Base-by-base conservation (phyloP, 2,113 vertebrate species). In the Eurystomus gularis region DNA sequence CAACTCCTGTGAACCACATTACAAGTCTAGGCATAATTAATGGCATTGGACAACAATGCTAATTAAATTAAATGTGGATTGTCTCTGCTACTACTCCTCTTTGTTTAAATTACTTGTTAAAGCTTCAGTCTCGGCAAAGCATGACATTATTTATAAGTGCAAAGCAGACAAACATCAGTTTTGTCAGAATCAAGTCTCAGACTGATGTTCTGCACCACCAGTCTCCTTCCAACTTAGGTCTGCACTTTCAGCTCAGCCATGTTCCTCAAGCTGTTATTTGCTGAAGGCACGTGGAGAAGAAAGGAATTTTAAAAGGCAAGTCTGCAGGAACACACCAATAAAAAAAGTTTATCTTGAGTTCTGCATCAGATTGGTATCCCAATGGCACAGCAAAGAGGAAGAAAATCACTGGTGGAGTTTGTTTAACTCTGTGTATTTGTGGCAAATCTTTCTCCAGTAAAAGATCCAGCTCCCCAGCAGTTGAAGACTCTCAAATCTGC, bases 31-130 rank as follows among this genome's bases (percentile, higher is more conserved):
- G 49, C 55, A 48, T 80, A 94, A 88, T 93, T 95, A 95, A 91
- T 16, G 18, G 71, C 54, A 66, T 2, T 49, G 78, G 78, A 93
- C 58, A 94, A 89, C 84, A 91, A 61, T 2, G 23, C 46, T 94
- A 95, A 96, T 82, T 93, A n/a, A 94, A 96, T 96, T 96, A 96
- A 92, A 76, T 31, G 44, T 10, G 80, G 83, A 96, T 82, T 78
- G 83, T 78, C 73, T 51, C 76, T 72, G 39, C 62, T 76, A 8
- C 65, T 68, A 0, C 35, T 66, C 7, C 39, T 72, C 55, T 54
- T 90, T 40, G 17, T 69, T 84, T 94, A 65, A 84, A 82, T 82
- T 72, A 82, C 69, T 88, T 24, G 28, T 24, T 72, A 73, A 57
- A 51, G 48, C 52, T 69, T 75, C 77, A 54, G 9, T 29, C 54